Evolutionary conservation across 2,888 invertebrate species (phyloP), one percentile per base, ranked within the genome.

Genomic region (Phoenoteleia sp.): DNA sequence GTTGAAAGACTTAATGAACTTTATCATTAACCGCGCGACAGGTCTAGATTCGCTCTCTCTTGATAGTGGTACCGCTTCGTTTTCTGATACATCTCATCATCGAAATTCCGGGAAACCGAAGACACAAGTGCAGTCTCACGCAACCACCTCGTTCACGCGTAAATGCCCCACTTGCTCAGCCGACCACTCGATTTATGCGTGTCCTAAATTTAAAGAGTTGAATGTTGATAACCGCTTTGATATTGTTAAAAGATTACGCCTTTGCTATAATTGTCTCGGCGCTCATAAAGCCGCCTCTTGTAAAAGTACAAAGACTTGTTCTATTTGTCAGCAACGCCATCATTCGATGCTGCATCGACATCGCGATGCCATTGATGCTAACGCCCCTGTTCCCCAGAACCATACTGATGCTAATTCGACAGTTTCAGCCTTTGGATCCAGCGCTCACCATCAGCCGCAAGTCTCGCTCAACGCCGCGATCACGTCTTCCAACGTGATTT

Each of bases 111-210:
- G 11, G 3, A 42, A 42, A 6, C 3, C 13, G 11, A 15, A 11
- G 5, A n/a, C n/a, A 15, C 42, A 42, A 3, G 42, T 42, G 13
- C 42, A 13, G 15, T 42, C 15, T 6, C 42, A 42, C 25, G 62
- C 39, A n/a, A 25, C 42, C n/a, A 42, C 3, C 0, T n/a, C 42
- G 6, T 9, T n/a, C 2, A 1, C 9, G 4, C 13, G 25, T 25
- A 23, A 39, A 62, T 62, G 42, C 42, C 62, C 62, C 62, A 25
- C 62, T 62, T 62, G 62, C 36, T 42, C 39, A 5, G 42, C 15
- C 25, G 7, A 62, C n/a, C 62, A 62, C 42, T 6, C 25, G 6
- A 39, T 62, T n/a, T 62, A 62, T 42, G 7, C 6, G 3, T 62
- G 62, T 25, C 1, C 42, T 25, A 23, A 11, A 11, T 62, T 62